Evolutionary conservation across 2,888 invertebrate genomes (phyloP), one percentile per base, ranked within the genome.

Genomic region (Chouioia cunea): DNA sequence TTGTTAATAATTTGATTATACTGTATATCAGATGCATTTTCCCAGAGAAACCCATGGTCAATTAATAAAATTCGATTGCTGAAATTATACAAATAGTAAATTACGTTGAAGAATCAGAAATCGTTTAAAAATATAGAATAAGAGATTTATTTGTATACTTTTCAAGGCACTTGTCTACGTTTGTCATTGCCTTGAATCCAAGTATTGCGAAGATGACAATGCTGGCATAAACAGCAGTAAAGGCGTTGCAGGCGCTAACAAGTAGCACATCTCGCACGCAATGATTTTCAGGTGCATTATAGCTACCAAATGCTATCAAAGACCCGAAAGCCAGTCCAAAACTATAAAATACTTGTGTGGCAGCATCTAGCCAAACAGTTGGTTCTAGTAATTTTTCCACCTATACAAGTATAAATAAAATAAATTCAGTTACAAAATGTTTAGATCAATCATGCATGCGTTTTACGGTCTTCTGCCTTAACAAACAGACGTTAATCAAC

Each of bases 301-400:
- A 97, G 76, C 96, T 96, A 65, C 97, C 97, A 85, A 97, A 97
- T 0, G 97, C 97, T 79, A 97, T 97, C 70, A 97, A 88, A 0
- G 97, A 97, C 2, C 97, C 97, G 86, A 97, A 97, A 6, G 97
- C 97, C 71, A 97, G 88, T 2, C 97, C 97, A 79, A 90, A 89
- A 0, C 97, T 97, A 87, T 97, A 97, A 88, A 97, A 97, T 2
- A 97, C 97, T 88, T 97, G 97, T 0, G 97, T 97, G 0, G 97
- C 97, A 2, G 97, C 97, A 83, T 97, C 97, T 79, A 97, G 87
- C 97, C 97, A 97, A 0, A 97, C 97, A 4, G 92, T 94, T 0
- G 97, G 96, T 79, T 95, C 92, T 57, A 92, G 87, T 18, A 97
- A 88, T 82, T 94, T 96, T 76, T 93, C 93, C 81, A 95, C 89